Conservation (phyloP, 2,888 invertebrate species). For the Pediacus dermestoides region DNA sequence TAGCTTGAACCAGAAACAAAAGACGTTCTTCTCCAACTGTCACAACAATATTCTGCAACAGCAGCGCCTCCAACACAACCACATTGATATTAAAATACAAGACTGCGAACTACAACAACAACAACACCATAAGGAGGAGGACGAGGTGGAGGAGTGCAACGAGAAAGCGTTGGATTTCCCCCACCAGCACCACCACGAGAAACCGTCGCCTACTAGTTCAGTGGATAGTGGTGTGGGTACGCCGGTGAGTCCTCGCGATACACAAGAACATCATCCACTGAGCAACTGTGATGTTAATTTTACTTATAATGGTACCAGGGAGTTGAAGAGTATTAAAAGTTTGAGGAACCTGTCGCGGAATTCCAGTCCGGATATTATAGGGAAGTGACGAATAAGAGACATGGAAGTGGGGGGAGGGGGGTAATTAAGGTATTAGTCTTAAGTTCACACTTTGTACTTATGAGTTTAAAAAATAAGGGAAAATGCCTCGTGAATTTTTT, state of each 20-base stretch:
- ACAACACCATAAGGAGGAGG: conserved; percentile 22
- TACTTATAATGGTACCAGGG: conserved; percentile 75
- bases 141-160: conserved; percentile 16
- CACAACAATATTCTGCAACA: conserved; percentile 69
- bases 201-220: conserved; percentile 44
- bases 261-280: conserved; percentile 58
- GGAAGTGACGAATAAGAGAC: conserved; percentile 29
- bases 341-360: conserved; percentile 33
- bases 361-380: conserved; percentile 39
- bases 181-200: conserved; percentile 7
- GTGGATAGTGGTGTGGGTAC: conserved; percentile 65
- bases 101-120: conserved; percentile 39
- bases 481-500: too few relatives aligned
- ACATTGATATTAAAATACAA: conserved; percentile 45
- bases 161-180: conserved; percentile 3
- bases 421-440: too few relatives aligned
- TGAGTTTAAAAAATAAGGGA: too few relatives aligned
- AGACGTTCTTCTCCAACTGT: conserved; percentile 64
- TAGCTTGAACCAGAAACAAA: conserved; percentile 37
- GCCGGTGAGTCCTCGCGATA: conserved; percentile 54
- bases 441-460: too few relatives aligned
- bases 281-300: conserved; percentile 78
- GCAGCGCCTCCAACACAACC: conserved; percentile 46
- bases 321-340: conserved; percentile 67
- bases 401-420: too few relatives aligned